A percentile compares a stretch with the other conserved stretches of the same genome.
phyloP scores from a whole-genome alignment of 2,113 vertebrate species.

The Cynopterus brachyotis region DNA sequence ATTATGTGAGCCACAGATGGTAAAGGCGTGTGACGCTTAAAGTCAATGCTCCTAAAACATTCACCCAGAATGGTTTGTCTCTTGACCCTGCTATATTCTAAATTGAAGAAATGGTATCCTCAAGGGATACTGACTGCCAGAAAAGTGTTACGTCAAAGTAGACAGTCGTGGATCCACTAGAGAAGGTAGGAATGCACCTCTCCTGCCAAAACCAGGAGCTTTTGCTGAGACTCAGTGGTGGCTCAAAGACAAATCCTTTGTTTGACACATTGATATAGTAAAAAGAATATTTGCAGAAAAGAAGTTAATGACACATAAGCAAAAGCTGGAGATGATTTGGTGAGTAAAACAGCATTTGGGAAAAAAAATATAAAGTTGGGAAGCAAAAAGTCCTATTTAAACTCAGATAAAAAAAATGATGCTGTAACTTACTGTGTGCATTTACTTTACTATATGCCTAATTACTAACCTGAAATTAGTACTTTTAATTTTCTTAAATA shows the following conservation, averaged over 20 bases:
- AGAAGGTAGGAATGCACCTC: background rate
- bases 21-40: conserved; percentile 17
- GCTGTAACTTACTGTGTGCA: background rate
- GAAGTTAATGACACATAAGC: background rate
- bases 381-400: background rate
- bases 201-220: background rate
- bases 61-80: background rate
- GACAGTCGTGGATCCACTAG: background rate
- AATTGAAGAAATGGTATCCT: background rate
- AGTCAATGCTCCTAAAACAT: background rate
- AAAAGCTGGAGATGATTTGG: background rate
- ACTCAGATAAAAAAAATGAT: background rate
- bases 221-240: background rate
- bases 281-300: background rate
- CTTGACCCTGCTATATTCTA: background rate
- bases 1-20: conserved; percentile 21
- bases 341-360: background rate
- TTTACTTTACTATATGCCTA: background rate
- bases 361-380: background rate
- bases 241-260: background rate
- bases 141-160: background rate
- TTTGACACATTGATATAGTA: background rate
- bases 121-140: background rate
- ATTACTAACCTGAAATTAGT: background rate
- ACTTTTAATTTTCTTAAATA: conserved; percentile 20